A percentile compares a stretch with the other conserved stretches of the same genome.
phyloP scores from a whole-genome alignment of 2,797 vertebrate species.

The Tamandua tetradactyla region DNA sequence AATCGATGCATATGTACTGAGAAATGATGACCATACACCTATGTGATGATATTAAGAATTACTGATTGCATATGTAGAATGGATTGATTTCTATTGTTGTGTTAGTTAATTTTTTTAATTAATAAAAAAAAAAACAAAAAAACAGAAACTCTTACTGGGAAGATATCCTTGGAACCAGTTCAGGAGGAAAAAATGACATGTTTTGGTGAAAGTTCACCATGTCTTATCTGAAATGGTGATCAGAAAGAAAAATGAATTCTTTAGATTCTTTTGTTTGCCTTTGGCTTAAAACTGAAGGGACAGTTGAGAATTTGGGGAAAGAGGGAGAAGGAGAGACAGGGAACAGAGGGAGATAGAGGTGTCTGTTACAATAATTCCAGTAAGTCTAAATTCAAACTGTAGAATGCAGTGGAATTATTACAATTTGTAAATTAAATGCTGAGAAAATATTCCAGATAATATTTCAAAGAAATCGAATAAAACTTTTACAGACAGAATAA shows the following conservation, averaged over 20 bases:
- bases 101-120: too few relatives aligned
- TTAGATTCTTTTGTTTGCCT: background rate
- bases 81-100: too few relatives aligned
- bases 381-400: background rate
- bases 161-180: background rate
- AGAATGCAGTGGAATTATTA: background rate
- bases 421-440: background rate
- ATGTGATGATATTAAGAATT: too few relatives aligned
- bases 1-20: too few relatives aligned
- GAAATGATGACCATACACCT: too few relatives aligned
- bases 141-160: background rate
- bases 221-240: background rate
- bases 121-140: too few relatives aligned
- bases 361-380: background rate
- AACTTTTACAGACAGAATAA: background rate
- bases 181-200: background rate
- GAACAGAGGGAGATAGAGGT: background rate
- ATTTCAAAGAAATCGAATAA: background rate
- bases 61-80: too few relatives aligned
- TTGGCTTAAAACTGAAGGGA: slow-evolving; percentile 21
- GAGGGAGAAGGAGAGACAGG: too few relatives aligned
- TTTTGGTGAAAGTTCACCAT: background rate
- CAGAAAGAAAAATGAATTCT: background rate
- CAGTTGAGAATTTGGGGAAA: background rate
- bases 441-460: background rate